Percentiles rank a stretch among this genome's conserved stretches.
These are phyloP conservation scores for Falco naumanni DNA, from an alignment of 2,797 vertebrate genomes.

Conservation along the genomic window DNA sequence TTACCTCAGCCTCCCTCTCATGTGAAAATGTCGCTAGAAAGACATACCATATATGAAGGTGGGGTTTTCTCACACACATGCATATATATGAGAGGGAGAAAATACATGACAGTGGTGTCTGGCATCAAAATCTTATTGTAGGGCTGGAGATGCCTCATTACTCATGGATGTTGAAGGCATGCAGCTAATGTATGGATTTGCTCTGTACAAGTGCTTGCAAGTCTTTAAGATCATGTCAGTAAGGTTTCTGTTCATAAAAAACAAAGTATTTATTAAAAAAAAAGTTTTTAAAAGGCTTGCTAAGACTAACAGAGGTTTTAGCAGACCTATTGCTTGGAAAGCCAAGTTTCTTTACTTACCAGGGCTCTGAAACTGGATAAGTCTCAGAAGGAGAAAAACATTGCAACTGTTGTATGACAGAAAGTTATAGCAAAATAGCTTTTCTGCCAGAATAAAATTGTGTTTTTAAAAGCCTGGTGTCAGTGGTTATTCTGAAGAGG, in stretches of 20 bases:
- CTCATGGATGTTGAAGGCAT: not conserved
- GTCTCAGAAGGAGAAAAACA: not conserved
- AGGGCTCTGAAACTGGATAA: not conserved
- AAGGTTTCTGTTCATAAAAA: constrained; percentile 9
- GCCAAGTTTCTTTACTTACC: not conserved
- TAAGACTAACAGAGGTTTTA: not conserved
- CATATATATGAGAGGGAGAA: constrained; percentile 31
- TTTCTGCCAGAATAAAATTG: not conserved
- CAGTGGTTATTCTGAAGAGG: not conserved
- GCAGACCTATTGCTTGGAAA: not conserved
- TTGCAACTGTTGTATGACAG: not conserved
- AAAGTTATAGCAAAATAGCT: not conserved
- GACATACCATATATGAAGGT: constrained; percentile 46
- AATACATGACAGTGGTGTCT: constrained; percentile 14
- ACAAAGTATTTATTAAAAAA: not conserved
- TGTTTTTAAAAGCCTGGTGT: not conserved
- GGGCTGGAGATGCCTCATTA: constrained; percentile 19
- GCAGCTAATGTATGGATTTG: not conserved
- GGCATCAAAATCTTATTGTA: constrained; percentile 23
- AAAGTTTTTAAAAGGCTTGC: not conserved
- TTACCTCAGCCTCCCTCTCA: constrained; percentile 57
- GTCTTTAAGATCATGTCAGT: not conserved
- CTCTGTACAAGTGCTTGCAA: not conserved
- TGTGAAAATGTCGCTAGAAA: constrained; percentile 41
- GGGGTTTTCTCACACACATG: constrained; percentile 56